A percentile compares a stretch with the other conserved stretches of the same genome.
phyloP scores from a whole-genome alignment of 2,113 vertebrate species.

The Leiothrix lutea region DNA sequence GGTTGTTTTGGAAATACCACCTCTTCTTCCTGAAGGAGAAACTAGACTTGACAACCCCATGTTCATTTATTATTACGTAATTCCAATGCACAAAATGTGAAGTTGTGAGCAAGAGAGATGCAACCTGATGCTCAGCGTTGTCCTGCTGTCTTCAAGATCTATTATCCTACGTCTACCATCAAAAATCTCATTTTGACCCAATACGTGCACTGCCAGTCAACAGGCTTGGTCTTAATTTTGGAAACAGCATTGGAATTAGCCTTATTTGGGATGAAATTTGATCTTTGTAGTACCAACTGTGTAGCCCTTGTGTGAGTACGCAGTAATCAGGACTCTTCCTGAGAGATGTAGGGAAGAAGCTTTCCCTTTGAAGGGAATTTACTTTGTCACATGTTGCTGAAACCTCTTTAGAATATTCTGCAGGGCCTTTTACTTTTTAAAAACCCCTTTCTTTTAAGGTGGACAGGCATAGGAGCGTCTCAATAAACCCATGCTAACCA shows the following conservation, averaged over 20 bases:
- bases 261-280: neutral
- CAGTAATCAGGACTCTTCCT: neutral
- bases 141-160: neutral
- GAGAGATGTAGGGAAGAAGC: neutral
- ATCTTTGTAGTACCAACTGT: neutral
- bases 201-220: accelerated
- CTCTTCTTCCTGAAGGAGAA: neutral
- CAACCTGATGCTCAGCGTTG: neutral
- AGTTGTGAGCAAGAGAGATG: neutral
- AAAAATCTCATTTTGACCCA: neutral
- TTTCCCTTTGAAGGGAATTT: neutral
- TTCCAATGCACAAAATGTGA: neutral
- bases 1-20: neutral
- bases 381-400: neutral
- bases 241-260: neutral
- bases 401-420: neutral
- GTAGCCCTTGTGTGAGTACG: neutral
- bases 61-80: neutral
- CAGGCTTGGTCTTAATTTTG: neutral
- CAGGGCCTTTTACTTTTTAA: neutral
- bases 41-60: neutral
- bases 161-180: accelerated
- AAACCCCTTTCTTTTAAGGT: neutral
- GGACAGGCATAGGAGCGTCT: neutral
- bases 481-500: neutral